Percentiles rank a stretch among this genome's conserved stretches.
Conservation (phyloP, 2,797 vertebrate species). For the Syngnathus rostellatus region DNA sequence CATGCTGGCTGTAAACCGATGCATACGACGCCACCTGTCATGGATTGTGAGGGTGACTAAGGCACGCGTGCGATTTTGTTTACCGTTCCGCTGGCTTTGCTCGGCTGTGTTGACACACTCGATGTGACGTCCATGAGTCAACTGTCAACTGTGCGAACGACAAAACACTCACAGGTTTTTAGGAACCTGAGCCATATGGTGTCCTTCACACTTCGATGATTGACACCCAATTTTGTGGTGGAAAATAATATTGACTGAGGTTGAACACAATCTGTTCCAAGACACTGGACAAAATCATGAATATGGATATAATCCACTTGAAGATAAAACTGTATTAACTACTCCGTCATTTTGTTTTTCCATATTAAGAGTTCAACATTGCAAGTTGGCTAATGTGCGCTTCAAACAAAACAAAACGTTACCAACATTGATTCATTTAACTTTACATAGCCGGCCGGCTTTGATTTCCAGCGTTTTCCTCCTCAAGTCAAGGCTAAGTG, state of each 20-base stretch:
- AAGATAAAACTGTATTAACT: not conserved
- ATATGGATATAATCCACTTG: not conserved
- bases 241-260: slow-evolving; percentile 23
- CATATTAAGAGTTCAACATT: too few species aligned
- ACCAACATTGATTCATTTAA: not conserved
- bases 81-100: slow-evolving; percentile 3
- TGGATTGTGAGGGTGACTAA: slow-evolving; percentile 1
- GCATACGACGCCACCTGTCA: not conserved
- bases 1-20: not conserved
- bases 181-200: slow-evolving; percentile 19
- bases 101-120: slow-evolving; percentile 11
- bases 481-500: slow-evolving; percentile 50
- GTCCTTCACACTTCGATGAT: slow-evolving; percentile 27
- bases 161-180: slow-evolving; percentile 25
- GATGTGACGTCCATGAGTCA: slow-evolving; percentile 19
- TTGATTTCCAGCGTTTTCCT: slow-evolving; percentile 28
- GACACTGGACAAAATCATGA: not conserved
- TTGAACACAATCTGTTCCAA: not conserved
- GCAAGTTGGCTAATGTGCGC: not conserved
- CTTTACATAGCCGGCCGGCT: not conserved
- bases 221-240: slow-evolving; percentile 41
- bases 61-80: not conserved
- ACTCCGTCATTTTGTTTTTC: not conserved
- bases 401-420: not conserved
- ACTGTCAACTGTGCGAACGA: slow-evolving; percentile 27